These are phyloP conservation scores for Lucinisca nassula DNA, from an alignment of 2,888 invertebrate genomes.

Conservation along the genomic window DNA sequence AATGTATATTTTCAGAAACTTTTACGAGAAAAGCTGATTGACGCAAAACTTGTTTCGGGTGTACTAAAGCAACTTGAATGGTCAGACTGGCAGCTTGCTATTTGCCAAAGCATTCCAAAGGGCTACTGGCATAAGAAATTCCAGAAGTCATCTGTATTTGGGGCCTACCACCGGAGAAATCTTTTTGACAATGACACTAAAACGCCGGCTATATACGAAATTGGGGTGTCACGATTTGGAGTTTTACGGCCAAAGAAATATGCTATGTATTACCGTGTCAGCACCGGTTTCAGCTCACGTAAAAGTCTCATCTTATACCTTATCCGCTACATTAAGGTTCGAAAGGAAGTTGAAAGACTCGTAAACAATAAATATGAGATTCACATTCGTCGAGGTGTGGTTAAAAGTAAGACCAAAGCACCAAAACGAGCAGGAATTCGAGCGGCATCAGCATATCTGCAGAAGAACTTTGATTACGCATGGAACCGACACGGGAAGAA, in stretches of 20 bases:
- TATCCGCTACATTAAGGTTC: slow-evolving; percentile 40
- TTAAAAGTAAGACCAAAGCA: slow-evolving; percentile 3
- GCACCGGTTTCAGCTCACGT: not conserved
- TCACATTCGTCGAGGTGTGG: slow-evolving; percentile 64
- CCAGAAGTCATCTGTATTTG: not conserved
- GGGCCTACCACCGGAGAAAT: not conserved
- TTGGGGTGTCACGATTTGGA: slow-evolving; percentile 66
- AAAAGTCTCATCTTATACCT: slow-evolving; percentile 19
- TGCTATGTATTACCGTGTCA: slow-evolving; percentile 57
- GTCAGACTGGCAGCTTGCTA: slow-evolving; percentile 62
- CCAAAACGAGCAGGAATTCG: not conserved
- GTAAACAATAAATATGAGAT: slow-evolving; percentile 62
- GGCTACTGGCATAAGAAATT: not conserved
- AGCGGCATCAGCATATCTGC: slow-evolving; percentile 51
- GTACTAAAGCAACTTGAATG: slow-evolving; percentile 64
- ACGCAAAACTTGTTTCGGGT: slow-evolving; percentile 61
- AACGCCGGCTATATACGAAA: slow-evolving; percentile 68
- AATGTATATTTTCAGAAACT: slow-evolving; percentile 23
- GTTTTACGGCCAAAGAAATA: slow-evolving; percentile 62
- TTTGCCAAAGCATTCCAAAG: not conserved
- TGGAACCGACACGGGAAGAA: slow-evolving; percentile 47
- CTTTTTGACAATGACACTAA: slow-evolving; percentile 26
- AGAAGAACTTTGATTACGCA: slow-evolving; percentile 74
- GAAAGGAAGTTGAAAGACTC: slow-evolving; percentile 60
- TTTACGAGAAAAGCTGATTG: slow-evolving; percentile 68